Base-by-base conservation (phyloP, 2,888 invertebrate species). In the Erebia palarica region DNA sequence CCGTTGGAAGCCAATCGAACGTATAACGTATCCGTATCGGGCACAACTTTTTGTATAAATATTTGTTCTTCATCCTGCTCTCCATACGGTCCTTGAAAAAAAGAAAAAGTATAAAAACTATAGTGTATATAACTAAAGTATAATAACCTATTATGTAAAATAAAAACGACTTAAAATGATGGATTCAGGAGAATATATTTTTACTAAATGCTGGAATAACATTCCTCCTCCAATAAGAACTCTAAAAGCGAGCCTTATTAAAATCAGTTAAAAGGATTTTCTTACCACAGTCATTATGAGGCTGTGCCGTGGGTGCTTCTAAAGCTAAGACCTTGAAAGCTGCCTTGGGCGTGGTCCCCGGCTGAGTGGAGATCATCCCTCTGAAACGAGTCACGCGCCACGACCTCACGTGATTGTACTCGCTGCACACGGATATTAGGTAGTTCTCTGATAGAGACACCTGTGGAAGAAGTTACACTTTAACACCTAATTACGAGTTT, bases 361-460 rank as follows among this genome's bases (percentile, higher is more conserved):
- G 99, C 87, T 99, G 99, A 0, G 99, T 99, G 58, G 98, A 99
- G 76, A 99, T 98, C 99, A 99, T 99, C 10, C 99, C 99, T 55
- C 99, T 94, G 88, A 99, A 99, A 74, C 99, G 94, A 0, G 98
- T 99, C 63, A 99, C 97, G 27, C 97, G 96, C 99, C 99, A 99
- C 68, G 98, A 98, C 42, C 99, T 94, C 13, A 99, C 99, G 87
- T 99, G 99, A 91, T 99, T 99, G 90, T 99, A 99, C 84, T 99
- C 99, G 76, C 98, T 97, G 89, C 99, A 99, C 51, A 98, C 98
- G 0, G 98, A 98, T 55, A 99, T 97, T 61, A 99, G 92, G 89
- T 98, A 98, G 92, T 98, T 98, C 86, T 99, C 99, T 10, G 98
- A 99, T 42, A 99, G 91, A 27, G 98, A 97, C 1, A 98, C 97